phyloP scores from a whole-genome alignment of 1,140 invertebrate species.

The Pachypeltis micranthus region DNA sequence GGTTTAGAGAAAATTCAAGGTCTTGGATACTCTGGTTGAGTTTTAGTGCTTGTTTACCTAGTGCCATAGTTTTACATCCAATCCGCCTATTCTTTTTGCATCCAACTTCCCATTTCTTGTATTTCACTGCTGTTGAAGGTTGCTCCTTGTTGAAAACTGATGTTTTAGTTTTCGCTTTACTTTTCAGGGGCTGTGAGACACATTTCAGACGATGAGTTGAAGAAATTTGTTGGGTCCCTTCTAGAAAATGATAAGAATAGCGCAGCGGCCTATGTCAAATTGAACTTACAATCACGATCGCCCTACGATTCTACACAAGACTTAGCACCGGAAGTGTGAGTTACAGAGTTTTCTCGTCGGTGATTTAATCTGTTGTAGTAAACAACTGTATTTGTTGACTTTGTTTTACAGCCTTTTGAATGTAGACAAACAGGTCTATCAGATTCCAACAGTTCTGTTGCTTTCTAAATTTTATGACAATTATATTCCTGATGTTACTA shows the following conservation, averaged over 20 bases:
- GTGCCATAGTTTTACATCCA: too few relatives aligned
- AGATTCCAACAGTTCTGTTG: constrained; percentile 52
- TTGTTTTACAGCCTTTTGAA: constrained; percentile 36
- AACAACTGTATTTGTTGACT: too few relatives aligned
- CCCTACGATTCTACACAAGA: background rate
- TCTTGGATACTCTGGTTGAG: too few relatives aligned
- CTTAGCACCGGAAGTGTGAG: background rate
- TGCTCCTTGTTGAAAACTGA: too few relatives aligned
- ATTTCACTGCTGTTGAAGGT: too few relatives aligned
- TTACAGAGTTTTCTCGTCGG: too few relatives aligned
- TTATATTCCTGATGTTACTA: constrained; percentile 56
- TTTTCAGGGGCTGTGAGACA: background rate
- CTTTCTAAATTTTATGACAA: constrained; percentile 58
- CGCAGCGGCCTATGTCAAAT: background rate
- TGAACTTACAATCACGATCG: background rate
- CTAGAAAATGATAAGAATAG: background rate
- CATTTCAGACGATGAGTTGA: background rate
- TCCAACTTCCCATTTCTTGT: too few relatives aligned
- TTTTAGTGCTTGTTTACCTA: too few relatives aligned
- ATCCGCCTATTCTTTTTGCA: too few relatives aligned
- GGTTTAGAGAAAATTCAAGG: too few relatives aligned
- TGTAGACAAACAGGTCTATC: constrained; percentile 43
- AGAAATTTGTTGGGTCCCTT: background rate
- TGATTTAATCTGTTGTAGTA: too few relatives aligned
- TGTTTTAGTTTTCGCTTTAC: too few relatives aligned